Percentiles rank a stretch among this genome's conserved stretches.
Evolutionary conservation across 2,797 vertebrate species (phyloP).

Genomic region (Pangasius krempfi): DNA sequence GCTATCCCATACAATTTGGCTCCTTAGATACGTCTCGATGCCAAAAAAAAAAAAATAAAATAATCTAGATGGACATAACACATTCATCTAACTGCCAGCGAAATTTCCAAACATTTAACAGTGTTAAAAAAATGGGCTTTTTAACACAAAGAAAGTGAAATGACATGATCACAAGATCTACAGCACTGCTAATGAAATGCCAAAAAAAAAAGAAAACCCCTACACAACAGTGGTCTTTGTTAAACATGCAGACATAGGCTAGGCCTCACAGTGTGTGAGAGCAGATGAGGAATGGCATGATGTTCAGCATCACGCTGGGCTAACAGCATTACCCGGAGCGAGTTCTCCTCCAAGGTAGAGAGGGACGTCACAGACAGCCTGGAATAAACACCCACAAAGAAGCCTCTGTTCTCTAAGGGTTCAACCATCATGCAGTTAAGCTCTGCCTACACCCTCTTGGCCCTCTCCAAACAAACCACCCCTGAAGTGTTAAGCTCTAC

Average conservation of each 20-base stretch:
- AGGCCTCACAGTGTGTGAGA: conserved; percentile 23
- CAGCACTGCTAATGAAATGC: background rate
- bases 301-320: conserved; percentile 29
- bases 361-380: conserved; percentile 14
- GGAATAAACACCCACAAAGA: conserved; percentile 68
- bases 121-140: background rate
- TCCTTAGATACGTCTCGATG: background rate
- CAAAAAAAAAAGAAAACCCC: background rate
- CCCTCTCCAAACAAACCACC: conserved; percentile 30
- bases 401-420: conserved; percentile 72
- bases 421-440: conserved; percentile 65
- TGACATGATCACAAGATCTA: conserved; percentile 35
- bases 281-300: conserved; percentile 36
- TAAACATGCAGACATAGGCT: conserved; percentile 3
- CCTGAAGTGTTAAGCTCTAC: conserved; percentile 4
- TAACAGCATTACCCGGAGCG: conserved; percentile 44
- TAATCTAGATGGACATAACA: background rate
- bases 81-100: background rate
- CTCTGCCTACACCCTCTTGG: conserved; percentile 15
- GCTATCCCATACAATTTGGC: background rate
- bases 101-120: background rate
- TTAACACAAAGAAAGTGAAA: background rate
- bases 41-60: background rate
- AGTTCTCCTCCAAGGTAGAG: conserved; percentile 28
- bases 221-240: conserved; percentile 47